Evolutionary conservation across 2,797 vertebrate species (phyloP), one percentile per base, ranked within the genome.

Genomic region (Triplophysa bombifrons): DNA sequence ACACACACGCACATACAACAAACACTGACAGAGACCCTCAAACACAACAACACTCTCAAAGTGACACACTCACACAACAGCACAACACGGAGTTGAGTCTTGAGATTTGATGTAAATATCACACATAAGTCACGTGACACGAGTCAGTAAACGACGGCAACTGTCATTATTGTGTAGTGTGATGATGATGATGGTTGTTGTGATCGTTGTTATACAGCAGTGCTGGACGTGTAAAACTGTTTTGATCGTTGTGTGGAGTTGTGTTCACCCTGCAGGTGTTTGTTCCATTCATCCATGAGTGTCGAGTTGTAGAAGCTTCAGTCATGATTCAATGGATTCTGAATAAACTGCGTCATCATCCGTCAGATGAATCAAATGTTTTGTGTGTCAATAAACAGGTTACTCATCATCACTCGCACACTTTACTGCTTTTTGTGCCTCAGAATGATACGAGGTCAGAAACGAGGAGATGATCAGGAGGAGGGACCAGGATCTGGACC

Each of bases 361-460:
- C 2, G 63, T 11, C 27, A 20, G 63, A 17, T 64, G 17, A 64
- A 64, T 10, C 10, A 3, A 34, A 8, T 25, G 16, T 30, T 25
- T 6, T 12, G n/a, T 14, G 10, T 46, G 44, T 46, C 4, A 46
- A 13, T 46, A 2, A 46, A 46, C 48, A 50, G 4, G 48, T 38
- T 38, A 3, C 10, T 63, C 4, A 44, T 67, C 41, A 25, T 38
- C 20, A 3, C 19, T 11, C 14, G 44, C 20, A 53, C 55, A 4
- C 16, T 61, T 14, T 20, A 51, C 22, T 5, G 9, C 4, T 2
- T 10, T 76, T 12, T 41, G 3, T 56, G 56, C 38, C 10, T 11
- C 60, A 86, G 85, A 70, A 86, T 86, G 85, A 84, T 84, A 25
- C 65, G 81, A 50, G 84, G 56, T 12, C 82, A 81, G 44, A 72